A percentile compares a stretch with the other conserved stretches of the same genome.
Conservation (phyloP, 1,140 invertebrate genomes). For the Ooceraea biroi region DNA sequence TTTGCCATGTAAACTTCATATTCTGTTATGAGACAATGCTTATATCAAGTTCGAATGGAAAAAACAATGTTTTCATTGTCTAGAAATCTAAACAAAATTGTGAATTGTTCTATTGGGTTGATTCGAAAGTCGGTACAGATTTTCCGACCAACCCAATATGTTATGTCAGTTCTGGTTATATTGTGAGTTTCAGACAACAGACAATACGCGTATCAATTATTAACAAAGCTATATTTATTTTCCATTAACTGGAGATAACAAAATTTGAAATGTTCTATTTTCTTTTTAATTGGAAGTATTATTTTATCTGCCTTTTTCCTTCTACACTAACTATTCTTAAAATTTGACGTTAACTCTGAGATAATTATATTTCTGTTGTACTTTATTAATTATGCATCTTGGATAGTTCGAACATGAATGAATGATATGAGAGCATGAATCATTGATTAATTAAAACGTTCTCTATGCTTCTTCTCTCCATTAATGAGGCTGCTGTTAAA, state of each 20-base stretch:
- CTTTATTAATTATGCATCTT: constrained; percentile 48
- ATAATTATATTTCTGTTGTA: not conserved
- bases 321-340: not conserved
- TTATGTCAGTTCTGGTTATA: too few relatives aligned
- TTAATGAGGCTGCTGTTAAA: constrained; percentile 39
- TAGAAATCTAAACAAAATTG: too few relatives aligned
- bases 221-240: not conserved
- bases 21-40: too few relatives aligned
- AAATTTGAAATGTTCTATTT: constrained; percentile 1
- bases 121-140: too few relatives aligned
- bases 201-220: too few relatives aligned
- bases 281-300: not conserved
- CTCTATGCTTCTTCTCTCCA: constrained; percentile 22
- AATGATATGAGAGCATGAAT: constrained; percentile 3
- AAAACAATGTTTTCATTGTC: too few relatives aligned
- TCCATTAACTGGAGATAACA: not conserved
- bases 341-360: constrained; percentile 4
- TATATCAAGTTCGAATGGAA: too few relatives aligned
- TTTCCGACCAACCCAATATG: too few relatives aligned
- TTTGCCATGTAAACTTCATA: too few relatives aligned
- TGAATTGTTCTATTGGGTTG: too few relatives aligned
- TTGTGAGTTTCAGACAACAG: too few relatives aligned
- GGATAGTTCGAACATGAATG: not conserved
- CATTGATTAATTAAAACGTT: constrained; percentile 62
- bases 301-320: not conserved